phyloP scores from a whole-genome alignment of 2,888 invertebrate genomes.

The Cheilosia soror region DNA sequence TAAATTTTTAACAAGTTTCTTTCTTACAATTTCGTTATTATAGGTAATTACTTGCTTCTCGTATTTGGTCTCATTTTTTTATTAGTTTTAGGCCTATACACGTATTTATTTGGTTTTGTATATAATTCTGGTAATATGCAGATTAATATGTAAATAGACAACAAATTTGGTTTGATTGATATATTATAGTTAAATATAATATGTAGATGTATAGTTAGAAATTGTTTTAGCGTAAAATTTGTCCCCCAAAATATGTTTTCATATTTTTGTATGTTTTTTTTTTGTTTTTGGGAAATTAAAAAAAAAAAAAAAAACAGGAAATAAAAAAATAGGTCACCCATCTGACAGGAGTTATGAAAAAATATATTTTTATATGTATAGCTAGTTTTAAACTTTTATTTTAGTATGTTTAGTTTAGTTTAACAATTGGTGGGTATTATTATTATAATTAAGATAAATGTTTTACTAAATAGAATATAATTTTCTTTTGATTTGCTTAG shows the following conservation, averaged over 20 bases:
- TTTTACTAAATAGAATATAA: slow-evolving; percentile 32
- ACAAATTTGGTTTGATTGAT: slow-evolving; percentile 31
- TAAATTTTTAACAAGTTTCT: slow-evolving; percentile 9
- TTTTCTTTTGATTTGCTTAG: slow-evolving; percentile 11
- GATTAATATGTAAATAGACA: slow-evolving; percentile 66
- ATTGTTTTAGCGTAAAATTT: slow-evolving; percentile 71
- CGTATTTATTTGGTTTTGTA: slow-evolving; percentile 41
- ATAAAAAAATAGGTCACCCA: slow-evolving; percentile 80
- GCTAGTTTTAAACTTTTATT: slow-evolving; percentile 10
- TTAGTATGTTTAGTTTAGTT: slow-evolving; percentile 17
- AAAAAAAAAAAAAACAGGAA: slow-evolving; percentile 1
- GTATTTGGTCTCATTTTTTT: slow-evolving; percentile 61
- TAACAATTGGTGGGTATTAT: slow-evolving; percentile 67
- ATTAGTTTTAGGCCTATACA: slow-evolving; percentile 6
- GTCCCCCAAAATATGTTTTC: slow-evolving; percentile 55
- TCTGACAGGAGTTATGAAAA: slow-evolving; percentile 83
- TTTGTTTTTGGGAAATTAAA: slow-evolving; percentile 17
- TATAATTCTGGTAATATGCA: slow-evolving; percentile 47
- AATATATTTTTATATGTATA: slow-evolving; percentile 44
- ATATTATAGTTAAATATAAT: slow-evolving; percentile 34
- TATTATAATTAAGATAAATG: slow-evolving; percentile 20
- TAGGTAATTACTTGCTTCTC: slow-evolving; percentile 21
- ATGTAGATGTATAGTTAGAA: slow-evolving; percentile 53
- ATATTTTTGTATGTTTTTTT: slow-evolving; percentile 13
- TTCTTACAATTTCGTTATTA: slow-evolving; percentile 5